Base-by-base conservation (phyloP, 2,888 invertebrate species). In the Patella pellucida region DNA sequence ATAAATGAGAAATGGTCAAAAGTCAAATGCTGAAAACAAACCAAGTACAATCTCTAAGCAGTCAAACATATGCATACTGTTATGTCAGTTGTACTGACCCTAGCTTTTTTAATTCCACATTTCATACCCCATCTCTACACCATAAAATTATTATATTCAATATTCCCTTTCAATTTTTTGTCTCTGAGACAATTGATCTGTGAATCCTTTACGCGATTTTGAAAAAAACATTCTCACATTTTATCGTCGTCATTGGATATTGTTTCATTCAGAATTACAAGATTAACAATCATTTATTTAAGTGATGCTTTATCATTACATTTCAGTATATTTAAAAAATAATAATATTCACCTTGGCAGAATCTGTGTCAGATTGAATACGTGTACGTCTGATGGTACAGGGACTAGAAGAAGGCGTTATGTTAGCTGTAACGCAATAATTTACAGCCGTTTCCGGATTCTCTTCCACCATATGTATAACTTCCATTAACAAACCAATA, bases 381-480 rank as follows among this genome's bases (percentile, higher is more conserved):
- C 80, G 71, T 71, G 78, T 75, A 76, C 83, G 81, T 71, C 86
- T 77, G 74, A 81, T 71, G 12, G 83, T 75, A 73, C 84, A 83
- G 51, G 89, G 85, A 82, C 86, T 87, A 73, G 87, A 83, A 16
- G 85, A 82, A 15, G 88, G 86, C 11, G 86, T 85, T 69, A 83
- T 84, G 15, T 82, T 79, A 72, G 83, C 79, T 71, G 83, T 84
- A 23, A 87, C 79, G 68, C 81, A 85, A 11, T 81, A 77, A 9
- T 83, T 78, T 16, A 86, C 85, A 50, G 87, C 86, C 9, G 80
- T 83, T 27, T 94, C 94, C 4, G 97, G 96, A 91, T 95, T 94
- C 84, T 94, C 93, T 86, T 94, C 94, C 81, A 97, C 93, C 91
- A 96, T 95, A 69, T 93, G 93, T 76, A 97, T 95, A 81, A 97